These are phyloP conservation scores for Aelia acuminata DNA, from an alignment of 2,888 invertebrate genomes.

Conservation along the genomic window DNA sequence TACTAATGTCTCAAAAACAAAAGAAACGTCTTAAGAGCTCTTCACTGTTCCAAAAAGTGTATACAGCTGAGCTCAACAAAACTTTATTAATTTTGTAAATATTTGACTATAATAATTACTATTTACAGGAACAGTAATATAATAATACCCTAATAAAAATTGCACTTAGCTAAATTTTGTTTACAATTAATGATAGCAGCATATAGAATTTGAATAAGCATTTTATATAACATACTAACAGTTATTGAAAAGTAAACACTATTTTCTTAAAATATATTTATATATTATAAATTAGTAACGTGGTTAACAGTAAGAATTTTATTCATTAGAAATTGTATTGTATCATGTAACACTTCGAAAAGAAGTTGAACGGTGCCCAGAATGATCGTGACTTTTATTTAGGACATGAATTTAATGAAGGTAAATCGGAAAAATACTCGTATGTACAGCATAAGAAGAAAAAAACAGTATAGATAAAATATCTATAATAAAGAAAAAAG, in stretches of 20 bases:
- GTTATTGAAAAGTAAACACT: neutral
- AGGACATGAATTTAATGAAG: no score
- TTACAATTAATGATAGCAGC: neutral
- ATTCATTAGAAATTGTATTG: no score
- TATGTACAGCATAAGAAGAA: no score
- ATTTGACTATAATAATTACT: neutral
- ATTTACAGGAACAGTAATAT: neutral
- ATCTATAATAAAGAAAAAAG: no score
- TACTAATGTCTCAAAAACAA: neutral
- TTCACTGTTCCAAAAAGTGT: neutral
- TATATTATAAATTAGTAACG: no score
- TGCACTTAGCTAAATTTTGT: neutral
- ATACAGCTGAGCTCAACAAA: neutral
- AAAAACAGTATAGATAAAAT: no score
- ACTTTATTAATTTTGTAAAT: neutral
- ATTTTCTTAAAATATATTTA: no score
- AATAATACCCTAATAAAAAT: neutral
- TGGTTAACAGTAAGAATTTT: neutral
- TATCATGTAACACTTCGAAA: neutral
- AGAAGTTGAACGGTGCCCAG: neutral
- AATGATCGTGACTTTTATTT: no score
- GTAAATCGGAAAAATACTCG: no score
- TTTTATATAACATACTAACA: neutral
- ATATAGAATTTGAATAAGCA: neutral
- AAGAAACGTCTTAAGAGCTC: neutral